These are phyloP conservation scores for Macrosteles quadrilineatus DNA, from an alignment of 1,140 invertebrate genomes.

Conservation along the genomic window DNA sequence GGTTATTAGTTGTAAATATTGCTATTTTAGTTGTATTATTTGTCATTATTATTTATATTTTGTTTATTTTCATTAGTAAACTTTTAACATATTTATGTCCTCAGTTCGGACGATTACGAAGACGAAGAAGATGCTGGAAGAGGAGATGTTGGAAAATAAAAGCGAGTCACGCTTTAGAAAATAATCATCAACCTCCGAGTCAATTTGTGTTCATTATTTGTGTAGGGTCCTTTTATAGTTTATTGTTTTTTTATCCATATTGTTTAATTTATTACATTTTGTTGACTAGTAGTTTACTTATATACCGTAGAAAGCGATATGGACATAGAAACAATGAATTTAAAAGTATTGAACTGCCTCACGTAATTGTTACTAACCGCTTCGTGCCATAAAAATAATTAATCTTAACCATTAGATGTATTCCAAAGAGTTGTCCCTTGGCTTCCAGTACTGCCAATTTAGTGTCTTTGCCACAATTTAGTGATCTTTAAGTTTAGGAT, in stretches of 20 bases:
- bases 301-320: background rate
- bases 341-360: constrained; percentile 8
- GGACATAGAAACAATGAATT: background rate
- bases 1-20: no score
- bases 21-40: no score
- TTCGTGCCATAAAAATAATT: constrained; percentile 16
- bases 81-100: no score
- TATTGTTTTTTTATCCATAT: constrained; percentile 18
- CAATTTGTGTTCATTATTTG: constrained; percentile 22
- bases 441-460: constrained; percentile 14
- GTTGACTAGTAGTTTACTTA: background rate
- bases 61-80: no score
- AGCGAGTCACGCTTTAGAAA: background rate
- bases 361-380: background rate
- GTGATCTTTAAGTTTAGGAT: constrained; percentile 13
- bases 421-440: constrained; percentile 17
- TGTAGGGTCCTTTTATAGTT: background rate
- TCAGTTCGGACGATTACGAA: background rate
- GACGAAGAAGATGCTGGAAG: background rate
- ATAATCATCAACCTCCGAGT: background rate
- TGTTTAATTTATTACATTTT: constrained; percentile 18
- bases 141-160: background rate
- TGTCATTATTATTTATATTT: no score
- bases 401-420: constrained; percentile 10
- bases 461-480: background rate